Evolutionary conservation across 2,113 vertebrate genomes (phyloP).

Genomic region (Trogon surrucura): DNA sequence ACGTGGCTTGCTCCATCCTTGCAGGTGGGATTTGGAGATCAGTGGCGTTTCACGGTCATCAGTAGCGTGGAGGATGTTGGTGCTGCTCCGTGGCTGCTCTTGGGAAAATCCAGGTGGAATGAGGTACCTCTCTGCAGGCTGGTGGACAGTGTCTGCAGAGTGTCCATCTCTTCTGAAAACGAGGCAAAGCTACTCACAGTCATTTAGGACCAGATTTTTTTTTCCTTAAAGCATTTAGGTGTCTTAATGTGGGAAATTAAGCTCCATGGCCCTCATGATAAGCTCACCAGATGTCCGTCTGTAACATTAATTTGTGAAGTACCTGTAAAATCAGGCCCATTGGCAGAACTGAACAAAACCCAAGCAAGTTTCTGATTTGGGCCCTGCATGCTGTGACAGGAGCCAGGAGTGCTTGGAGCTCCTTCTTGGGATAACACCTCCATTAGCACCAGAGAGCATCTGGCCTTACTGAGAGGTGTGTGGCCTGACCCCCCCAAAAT

Average conservation of each 20-base stretch:
- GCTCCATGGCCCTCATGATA: not conserved
- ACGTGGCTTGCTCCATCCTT: not conserved
- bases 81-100: fast-evolving
- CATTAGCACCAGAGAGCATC: not conserved
- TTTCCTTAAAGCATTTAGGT: not conserved
- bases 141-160: not conserved
- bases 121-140: not conserved
- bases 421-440: not conserved
- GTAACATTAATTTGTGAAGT: not conserved
- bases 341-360: not conserved
- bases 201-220: not conserved
- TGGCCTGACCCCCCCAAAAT: not conserved
- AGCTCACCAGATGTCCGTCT: not conserved
- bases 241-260: not conserved
- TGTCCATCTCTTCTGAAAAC: not conserved
- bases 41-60: not conserved
- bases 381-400: not conserved
- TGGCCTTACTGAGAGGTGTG: not conserved
- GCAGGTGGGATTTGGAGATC: not conserved
- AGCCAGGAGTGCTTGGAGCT: not conserved
- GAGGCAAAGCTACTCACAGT: not conserved
- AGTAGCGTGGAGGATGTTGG: not conserved
- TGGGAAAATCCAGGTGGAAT: not conserved
- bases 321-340: not conserved
- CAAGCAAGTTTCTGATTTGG: not conserved